Base-by-base conservation (phyloP, 2,888 invertebrate genomes). In the Linyphia triangularis region DNA sequence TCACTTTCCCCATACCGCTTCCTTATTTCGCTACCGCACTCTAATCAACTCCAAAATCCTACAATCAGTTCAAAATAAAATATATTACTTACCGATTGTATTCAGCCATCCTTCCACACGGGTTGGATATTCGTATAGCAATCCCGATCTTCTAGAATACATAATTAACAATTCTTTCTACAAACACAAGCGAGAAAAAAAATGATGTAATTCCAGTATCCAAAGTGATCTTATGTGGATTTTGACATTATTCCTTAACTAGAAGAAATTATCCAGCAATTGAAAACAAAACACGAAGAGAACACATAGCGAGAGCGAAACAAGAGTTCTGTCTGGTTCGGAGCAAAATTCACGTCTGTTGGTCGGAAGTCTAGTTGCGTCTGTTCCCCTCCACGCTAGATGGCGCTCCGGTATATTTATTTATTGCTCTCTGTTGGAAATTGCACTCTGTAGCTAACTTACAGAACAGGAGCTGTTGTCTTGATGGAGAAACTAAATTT, bases 81-180 rank as follows among this genome's bases (percentile, higher is more conserved):
- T 19, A 19, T n/a, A 43, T 24, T 30, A 92, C 94, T 93, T 91
- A 94, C 94, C 94, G 92, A 94, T 94, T 91, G 94, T 93, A 91
- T 94, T 94, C 90, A 94, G 93, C 94, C 94, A 94, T 90, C 94
- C 94, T 92, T 94, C 94, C 67, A 94, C 94, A 81, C 94, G 93
- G 91, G 93, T 94, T 13, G 94, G 94, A 92, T 94, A 94, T 89
- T 93, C 93, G 43, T 85, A 89, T 30, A 84, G 26, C 84, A 81
- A 63, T 63, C 83, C 83, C 6, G 88, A 57, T 73, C 86, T 72
- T 30, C 81, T 51, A 22, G 75, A 75, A 69, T 69, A 88, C 86
- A 88, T 88, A 16, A 40, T 40, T 28, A 16, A 22, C 40, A 28
- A 26, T 19, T 37, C 7, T 40, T 59, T 75, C 75, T 19, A 19